These are phyloP conservation scores for Puma concolor DNA, from an alignment of 2,113 vertebrate species.

Conservation along the genomic window DNA sequence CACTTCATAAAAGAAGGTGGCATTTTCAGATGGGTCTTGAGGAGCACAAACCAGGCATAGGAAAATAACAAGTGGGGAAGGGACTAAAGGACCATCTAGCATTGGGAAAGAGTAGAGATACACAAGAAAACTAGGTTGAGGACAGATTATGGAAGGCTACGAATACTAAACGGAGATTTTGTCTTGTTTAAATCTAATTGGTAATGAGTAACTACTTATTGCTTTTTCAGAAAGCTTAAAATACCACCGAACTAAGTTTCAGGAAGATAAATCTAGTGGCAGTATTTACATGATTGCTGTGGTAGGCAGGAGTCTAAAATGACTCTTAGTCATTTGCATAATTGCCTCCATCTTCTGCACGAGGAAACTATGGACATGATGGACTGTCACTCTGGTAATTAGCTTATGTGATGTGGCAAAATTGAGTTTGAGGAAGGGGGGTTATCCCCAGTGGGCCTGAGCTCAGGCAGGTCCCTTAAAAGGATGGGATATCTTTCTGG, in stretches of 20 bases:
- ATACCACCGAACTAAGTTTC: background rate
- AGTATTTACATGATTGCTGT: background rate
- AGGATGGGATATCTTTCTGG: background rate
- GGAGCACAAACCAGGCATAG: background rate
- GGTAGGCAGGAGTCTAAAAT: background rate
- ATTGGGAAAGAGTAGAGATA: background rate
- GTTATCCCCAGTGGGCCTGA: background rate
- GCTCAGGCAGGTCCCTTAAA: background rate
- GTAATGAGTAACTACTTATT: background rate
- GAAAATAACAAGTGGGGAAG: background rate
- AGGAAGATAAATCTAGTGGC: background rate
- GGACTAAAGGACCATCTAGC: background rate
- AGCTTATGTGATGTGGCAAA: background rate
- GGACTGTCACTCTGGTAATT: background rate
- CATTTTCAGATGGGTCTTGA: background rate
- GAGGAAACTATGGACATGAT: background rate
- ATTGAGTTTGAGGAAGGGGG: background rate
- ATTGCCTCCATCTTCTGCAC: background rate
- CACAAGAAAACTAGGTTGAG: background rate
- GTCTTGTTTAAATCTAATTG: background rate
- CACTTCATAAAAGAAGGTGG: background rate
- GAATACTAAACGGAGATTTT: background rate
- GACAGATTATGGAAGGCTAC: background rate
- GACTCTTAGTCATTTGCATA: background rate
- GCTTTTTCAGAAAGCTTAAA: background rate